Evolutionary conservation across 2,888 invertebrate species (phyloP).

Genomic region (Bombyx huttoni): DNA sequence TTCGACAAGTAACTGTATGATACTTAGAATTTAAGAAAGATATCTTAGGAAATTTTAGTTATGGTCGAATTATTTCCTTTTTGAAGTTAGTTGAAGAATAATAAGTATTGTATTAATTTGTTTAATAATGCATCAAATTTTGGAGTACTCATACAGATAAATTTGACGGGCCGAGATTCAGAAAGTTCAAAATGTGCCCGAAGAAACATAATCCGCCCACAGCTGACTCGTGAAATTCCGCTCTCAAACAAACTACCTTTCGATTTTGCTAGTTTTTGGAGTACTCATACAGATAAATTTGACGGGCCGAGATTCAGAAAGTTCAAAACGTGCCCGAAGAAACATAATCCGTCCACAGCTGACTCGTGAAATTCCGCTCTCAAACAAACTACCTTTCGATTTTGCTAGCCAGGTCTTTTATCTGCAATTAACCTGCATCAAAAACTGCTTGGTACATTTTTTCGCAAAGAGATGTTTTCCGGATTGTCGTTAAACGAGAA

Average conservation of each 20-base stretch:
- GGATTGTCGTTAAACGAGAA: neutral
- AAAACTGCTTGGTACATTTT: neutral
- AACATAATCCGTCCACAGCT: slow-evolving; percentile 52
- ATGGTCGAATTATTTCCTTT: too few species aligned
- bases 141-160: slow-evolving; percentile 10
- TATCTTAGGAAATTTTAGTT: too few species aligned
- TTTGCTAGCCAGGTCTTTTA: slow-evolving; percentile 20
- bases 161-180: slow-evolving; percentile 22
- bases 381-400: slow-evolving; percentile 34
- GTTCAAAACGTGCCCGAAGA: slow-evolving; percentile 44
- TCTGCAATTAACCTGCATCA: slow-evolving; percentile 8
- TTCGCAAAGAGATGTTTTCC: neutral
- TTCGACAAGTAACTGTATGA: too few species aligned
- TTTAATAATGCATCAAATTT: too few species aligned
- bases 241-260: slow-evolving; percentile 35
- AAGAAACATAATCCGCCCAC: slow-evolving; percentile 49
- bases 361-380: slow-evolving; percentile 42
- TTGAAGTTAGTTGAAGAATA: too few species aligned
- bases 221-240: slow-evolving; percentile 47
- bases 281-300: slow-evolving; percentile 16
- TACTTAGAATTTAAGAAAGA: too few species aligned
- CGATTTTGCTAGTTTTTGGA: slow-evolving; percentile 18
- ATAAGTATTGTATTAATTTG: too few species aligned
- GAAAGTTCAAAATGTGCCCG: slow-evolving; percentile 42
- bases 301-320: slow-evolving; percentile 22